Conservation (phyloP, 2,888 invertebrate species). For the Morinoia aosen region DNA sequence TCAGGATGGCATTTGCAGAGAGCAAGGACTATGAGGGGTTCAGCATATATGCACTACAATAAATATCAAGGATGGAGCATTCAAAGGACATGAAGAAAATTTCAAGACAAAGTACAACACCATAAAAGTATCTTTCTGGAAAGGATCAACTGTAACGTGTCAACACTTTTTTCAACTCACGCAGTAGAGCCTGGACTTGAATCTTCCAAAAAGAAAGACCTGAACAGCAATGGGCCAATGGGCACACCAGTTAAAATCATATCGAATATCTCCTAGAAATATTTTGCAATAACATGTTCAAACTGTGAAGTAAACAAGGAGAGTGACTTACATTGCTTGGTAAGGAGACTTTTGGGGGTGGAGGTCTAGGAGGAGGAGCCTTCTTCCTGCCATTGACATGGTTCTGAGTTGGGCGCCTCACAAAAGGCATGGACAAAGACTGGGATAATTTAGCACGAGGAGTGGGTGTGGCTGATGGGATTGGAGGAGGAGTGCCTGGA, state of each 20-base stretch:
- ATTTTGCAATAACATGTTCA: neutral
- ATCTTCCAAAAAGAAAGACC: conserved; percentile 45
- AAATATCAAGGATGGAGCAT: neutral
- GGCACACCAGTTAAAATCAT: neutral
- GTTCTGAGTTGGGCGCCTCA: neutral
- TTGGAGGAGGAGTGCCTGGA: neutral
- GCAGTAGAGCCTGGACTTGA: conserved; percentile 33
- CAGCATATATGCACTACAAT: too few species aligned
- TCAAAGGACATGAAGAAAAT: neutral
- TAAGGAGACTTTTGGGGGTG: neutral
- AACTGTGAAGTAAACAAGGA: neutral
- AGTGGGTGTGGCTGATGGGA: neutral
- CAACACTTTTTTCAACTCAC: neutral
- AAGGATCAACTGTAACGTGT: neutral
- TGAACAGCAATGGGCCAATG: neutral
- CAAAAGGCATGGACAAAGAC: conserved; percentile 29
- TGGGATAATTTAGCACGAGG: neutral
- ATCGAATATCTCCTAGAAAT: neutral
- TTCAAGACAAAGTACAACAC: neutral
- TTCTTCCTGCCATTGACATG: conserved; percentile 22
- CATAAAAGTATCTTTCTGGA: neutral
- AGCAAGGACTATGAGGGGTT: neutral
- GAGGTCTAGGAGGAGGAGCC: conserved; percentile 29
- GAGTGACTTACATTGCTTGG: neutral
- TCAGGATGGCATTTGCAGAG: neutral